phyloP scores from a whole-genome alignment of 2,888 invertebrate species.

The Lasius platythorax region DNA sequence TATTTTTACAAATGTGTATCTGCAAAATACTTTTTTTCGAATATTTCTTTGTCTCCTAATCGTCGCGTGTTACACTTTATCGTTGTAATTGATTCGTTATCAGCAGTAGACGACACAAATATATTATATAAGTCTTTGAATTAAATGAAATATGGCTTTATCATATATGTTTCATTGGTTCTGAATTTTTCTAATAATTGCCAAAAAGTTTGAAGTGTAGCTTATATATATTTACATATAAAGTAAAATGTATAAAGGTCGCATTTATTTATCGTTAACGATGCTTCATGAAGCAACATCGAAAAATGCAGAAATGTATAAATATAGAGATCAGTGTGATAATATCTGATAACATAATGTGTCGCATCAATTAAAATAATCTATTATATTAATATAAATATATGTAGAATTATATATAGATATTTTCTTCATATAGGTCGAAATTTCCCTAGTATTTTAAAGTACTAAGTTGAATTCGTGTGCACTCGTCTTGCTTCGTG shows the following conservation, averaged over 20 bases:
- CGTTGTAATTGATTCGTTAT: constrained; percentile 19
- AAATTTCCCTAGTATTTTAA: constrained; percentile 1
- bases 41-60: neutral
- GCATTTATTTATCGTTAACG: neutral
- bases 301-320: neutral
- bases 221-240: neutral
- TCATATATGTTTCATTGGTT: neutral
- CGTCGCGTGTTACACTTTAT: neutral
- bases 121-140: constrained; percentile 26
- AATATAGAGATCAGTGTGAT: neutral
- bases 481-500: constrained; percentile 58
- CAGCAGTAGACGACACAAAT: neutral
- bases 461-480: constrained; percentile 41
- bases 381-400: neutral
- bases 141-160: neutral
- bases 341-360: neutral
- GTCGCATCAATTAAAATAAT: neutral
- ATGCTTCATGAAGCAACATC: neutral
- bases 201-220: neutral
- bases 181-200: neutral
- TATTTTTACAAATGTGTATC: neutral
- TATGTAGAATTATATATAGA: neutral
- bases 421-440: constrained; percentile 6
- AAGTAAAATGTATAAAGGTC: neutral
- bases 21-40: neutral